Evolutionary conservation across 2,888 invertebrate genomes (phyloP), one percentile per base, ranked within the genome.

Genomic region (Eurytoma adleriae): DNA sequence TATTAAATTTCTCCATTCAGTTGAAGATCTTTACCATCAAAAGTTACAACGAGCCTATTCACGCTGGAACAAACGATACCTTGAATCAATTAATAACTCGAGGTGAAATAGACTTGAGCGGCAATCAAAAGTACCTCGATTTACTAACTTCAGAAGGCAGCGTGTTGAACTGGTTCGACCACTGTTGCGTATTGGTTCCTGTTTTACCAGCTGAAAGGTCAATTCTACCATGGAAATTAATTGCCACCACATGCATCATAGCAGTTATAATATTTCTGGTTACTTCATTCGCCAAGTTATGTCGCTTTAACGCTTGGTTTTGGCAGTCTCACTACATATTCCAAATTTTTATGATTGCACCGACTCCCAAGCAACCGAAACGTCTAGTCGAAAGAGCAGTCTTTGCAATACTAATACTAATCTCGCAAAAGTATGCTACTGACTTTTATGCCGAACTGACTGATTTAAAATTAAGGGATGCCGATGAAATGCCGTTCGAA

Each of bases 101-200:
- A 0, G 73, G 66, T 50, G 40, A 56, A 5, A 64, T 64, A 14
- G 73, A 74, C 5, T 66, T 64, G 14, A 30, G 73, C 10, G 73
- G 54, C 18, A 66, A 74, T 30, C 54, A 54, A 16, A 56, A 66
- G 1, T 74, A 27, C 13, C 27, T 74, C 18, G 30, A 74, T 4
- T 18, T 66, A n/a, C n/a, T 57, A 20, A 20, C 57, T 16, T 3
- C 18, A 57, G n/a, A n/a, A 13, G n/a, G 20, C n/a, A 57, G 20
- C 16, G 40, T 40, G 10, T 10, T 40, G 40, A 40, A 40, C 10
- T 74, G 54, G n/a, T 54, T 57, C 4, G 66, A 74, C 20, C 20
- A 57, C n/a, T 57, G 56, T 2, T 16, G 30, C n/a, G 20, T 48
- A 1, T n/a, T 74, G 40, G 74, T 66, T 1, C 74, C 66, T 3